A percentile compares a stretch with the other conserved stretches of the same genome.
These are phyloP conservation scores for Pseudomyrmex pallidus DNA, from an alignment of 1,140 invertebrate genomes.

Conservation along the genomic window DNA sequence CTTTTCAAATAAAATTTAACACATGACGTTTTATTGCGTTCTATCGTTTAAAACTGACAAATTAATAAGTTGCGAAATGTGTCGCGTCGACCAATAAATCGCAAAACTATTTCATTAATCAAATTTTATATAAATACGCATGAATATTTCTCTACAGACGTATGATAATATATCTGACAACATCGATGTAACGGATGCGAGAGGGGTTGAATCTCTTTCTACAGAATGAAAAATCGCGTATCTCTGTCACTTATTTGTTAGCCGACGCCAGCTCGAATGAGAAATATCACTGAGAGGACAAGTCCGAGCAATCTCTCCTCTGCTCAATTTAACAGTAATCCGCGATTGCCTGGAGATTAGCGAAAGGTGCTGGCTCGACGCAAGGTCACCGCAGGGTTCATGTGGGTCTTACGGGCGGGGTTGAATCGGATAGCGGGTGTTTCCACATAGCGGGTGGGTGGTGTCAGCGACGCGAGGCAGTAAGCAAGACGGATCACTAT, in stretches of 20 bases:
- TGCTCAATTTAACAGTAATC: slow-evolving; percentile 61
- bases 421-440: slow-evolving; percentile 69
- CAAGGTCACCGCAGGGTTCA: slow-evolving; percentile 58
- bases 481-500: slow-evolving; percentile 81
- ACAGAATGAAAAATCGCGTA: slow-evolving; percentile 66
- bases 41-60: no score
- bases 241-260: slow-evolving; percentile 32
- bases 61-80: no score
- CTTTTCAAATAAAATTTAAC: not conserved
- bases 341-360: slow-evolving; percentile 68
- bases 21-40: not conserved
- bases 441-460: slow-evolving; percentile 68
- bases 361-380: slow-evolving; percentile 50
- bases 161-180: not conserved
- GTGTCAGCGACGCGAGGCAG: slow-evolving; percentile 75
- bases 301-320: slow-evolving; percentile 57
- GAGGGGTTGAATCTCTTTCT: slow-evolving; percentile 1
- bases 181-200: not conserved
- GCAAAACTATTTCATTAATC: no score
- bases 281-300: slow-evolving; percentile 31
- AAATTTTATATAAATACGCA: no score
- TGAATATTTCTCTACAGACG: not conserved
- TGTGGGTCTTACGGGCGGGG: slow-evolving; percentile 48
- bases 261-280: slow-evolving; percentile 40
- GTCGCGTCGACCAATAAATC: no score